Evolutionary conservation across 1,140 invertebrate species (phyloP).

Genomic region (Drosophila eugracilis): DNA sequence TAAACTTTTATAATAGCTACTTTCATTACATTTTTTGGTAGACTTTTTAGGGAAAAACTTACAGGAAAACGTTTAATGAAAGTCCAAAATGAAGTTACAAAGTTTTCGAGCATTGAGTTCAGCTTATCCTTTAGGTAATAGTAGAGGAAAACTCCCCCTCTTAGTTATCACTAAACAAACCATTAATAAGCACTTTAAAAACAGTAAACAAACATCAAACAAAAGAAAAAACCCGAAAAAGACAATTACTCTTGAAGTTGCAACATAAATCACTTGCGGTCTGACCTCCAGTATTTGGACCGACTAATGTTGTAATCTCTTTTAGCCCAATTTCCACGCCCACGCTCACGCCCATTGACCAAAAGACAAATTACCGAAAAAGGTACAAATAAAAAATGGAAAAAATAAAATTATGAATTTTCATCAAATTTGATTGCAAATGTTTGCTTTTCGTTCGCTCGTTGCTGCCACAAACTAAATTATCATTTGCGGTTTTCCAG

Average conservation of each 20-base stretch:
- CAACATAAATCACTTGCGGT: constrained; percentile 14
- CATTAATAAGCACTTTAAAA: too few species aligned
- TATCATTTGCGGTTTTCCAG: constrained; percentile 58
- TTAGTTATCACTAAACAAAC: too few species aligned
- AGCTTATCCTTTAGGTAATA: too few species aligned
- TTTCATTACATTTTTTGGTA: too few species aligned
- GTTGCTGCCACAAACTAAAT: constrained; percentile 39
- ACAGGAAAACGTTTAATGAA: too few species aligned
- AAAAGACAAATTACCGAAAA: constrained; percentile 28
- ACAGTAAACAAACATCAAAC: too few species aligned
- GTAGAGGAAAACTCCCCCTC: too few species aligned
- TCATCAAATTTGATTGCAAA: constrained; percentile 48
- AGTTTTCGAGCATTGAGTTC: too few species aligned
- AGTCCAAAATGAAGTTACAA: too few species aligned
- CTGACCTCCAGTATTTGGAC: constrained; percentile 35
- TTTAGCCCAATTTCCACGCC: constrained; percentile 34
- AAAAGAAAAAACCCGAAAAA: constrained; percentile 14
- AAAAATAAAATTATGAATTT: constrained; percentile 34
- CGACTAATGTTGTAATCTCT: constrained; percentile 32
- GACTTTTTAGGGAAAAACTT: too few species aligned
- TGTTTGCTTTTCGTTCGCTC: constrained; percentile 17
- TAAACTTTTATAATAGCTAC: too few species aligned
- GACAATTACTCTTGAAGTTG: constrained; percentile 31
- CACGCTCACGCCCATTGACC: constrained; percentile 29
- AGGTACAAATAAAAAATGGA: neutral